Conservation (phyloP, 2,888 invertebrate species). For the Tipula vernalis region DNA sequence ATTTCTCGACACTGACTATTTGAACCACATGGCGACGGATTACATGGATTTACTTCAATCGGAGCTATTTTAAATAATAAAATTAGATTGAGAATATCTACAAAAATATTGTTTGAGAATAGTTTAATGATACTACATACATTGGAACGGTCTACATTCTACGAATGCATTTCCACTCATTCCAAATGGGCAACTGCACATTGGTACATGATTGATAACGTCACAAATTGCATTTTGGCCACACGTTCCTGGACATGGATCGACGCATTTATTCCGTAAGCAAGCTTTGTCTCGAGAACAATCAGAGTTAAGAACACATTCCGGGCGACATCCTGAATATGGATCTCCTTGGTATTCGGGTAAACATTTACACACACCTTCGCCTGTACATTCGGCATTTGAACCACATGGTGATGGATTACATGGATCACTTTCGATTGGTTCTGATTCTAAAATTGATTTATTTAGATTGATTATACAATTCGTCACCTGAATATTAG, state of each 20-base stretch:
- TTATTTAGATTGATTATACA: background rate
- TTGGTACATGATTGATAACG: slow-evolving; percentile 62
- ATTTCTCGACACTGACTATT: slow-evolving; percentile 61
- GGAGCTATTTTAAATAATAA: slow-evolving; percentile 32
- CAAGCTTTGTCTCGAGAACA: slow-evolving; percentile 55
- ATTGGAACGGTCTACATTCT: slow-evolving; percentile 43
- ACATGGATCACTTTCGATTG: slow-evolving; percentile 42
- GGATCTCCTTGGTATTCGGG: slow-evolving; percentile 57
- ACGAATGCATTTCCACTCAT: slow-evolving; percentile 60
- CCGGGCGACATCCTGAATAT: slow-evolving; percentile 53
- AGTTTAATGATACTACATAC: slow-evolving; percentile 28
- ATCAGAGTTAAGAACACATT: slow-evolving; percentile 56
- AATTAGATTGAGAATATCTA: background rate
- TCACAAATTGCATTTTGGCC: slow-evolving; percentile 56
- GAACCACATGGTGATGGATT: slow-evolving; percentile 59
- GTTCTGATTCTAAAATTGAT: background rate
- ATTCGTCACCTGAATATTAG: background rate
- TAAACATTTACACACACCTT: slow-evolving; percentile 54
- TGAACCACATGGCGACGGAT: slow-evolving; percentile 58
- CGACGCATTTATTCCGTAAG: slow-evolving; percentile 53
- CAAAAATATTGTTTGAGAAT: background rate
- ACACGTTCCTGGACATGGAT: slow-evolving; percentile 63
- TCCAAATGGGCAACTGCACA: slow-evolving; percentile 44
- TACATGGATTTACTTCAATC: slow-evolving; percentile 37
- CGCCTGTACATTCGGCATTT: slow-evolving; percentile 50